Base-by-base conservation (phyloP, 2,113 vertebrate genomes). In the Polypterus senegalus region DNA sequence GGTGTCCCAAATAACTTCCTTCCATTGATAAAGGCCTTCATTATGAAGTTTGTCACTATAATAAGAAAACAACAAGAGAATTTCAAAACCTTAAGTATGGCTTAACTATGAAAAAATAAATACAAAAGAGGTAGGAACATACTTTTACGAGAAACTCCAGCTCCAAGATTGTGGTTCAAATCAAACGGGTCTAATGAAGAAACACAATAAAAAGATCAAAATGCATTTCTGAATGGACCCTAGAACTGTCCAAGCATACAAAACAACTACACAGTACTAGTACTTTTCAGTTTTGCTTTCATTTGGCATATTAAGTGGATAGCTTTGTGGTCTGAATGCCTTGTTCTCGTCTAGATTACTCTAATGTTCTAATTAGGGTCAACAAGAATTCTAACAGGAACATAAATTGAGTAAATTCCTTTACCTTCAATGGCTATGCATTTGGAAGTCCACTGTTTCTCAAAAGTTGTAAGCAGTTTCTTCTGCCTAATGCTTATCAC, bases 91-190 rank as follows among this genome's bases (percentile, higher is more conserved):
- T 48, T 9, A 51, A 47, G 4, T 6, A 6, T 11, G 47, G 62
- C 62, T 2, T 3, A 49, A 60, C 4, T 64, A 67, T 55, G 66
- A 64, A 64, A 8, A 69, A 53, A n/a, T 3, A 61, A 5, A 47
- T 2, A 58, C 58, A 46, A 3, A 66, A 47, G 57, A 3, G 44
- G 48, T 60, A 67, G 45, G 48, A 9, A 61, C 49, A 11, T 57
- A 98, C 96, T 99, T 91, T 99, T 99, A 66, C 95, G 91, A 60
- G 95, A 97, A 66, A 99, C 95, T 86, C 95, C 95, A 74, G 96
- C 96, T 76, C 96, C 96, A 1, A 98, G 91, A 70, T 99, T 99
- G 76, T 99, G 95, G 86, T 96, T 97, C 83, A 98, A 87, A 80
- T 98, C 96, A 80, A 98, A 99, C 47, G 96, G 96, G 83, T 99